Evolutionary conservation across 1,140 invertebrate species (phyloP), one percentile per base, ranked within the genome.

Genomic region (Drosophila sulfurigaster): DNA sequence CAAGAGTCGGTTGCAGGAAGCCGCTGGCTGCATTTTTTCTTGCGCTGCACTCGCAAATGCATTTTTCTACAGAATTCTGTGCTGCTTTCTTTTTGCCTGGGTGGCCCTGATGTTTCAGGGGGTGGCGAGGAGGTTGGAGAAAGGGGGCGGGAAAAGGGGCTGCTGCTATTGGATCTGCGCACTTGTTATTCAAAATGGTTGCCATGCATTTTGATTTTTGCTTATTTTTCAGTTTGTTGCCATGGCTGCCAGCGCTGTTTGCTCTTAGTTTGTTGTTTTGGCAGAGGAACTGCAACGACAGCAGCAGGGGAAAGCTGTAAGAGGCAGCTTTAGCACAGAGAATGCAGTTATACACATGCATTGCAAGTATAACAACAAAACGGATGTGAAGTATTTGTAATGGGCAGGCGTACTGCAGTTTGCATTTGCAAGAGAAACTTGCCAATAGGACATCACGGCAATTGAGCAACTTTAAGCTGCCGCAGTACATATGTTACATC

Each of bases 161-260:
- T 71, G 58, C 13, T 64, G 57, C 7, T 43, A 13, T 43, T 58
- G 54, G 46, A 16, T 77, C 76, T 73, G 69, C 75, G 85, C 80
- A 81, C 83, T 88, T 88, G 85, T 85, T 88, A 88, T 88, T 89
- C 85, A 88, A 88, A 88, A 88, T 89, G 85, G 85, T 88, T 82
- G 85, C 85, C 83, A 79, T 81, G 85, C 81, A 89, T 85, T 88
- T 88, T 88, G 78, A 78, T 86, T 86, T 78, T 74, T 78, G 62
- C 41, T 75, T 70, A 63, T 60, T 72, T 78, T 81, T 78, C 43
- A 67, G 83, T 87, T 87, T 87, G 82, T 88, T 88, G 77, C 80
- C 76, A 82, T 82, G 72, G 81, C 76, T 75, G 80, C 75, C 81
- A 68, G 74, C 62, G 54, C 52, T 75, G 79, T 82, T 82, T 82